Evolutionary conservation across 2,113 vertebrate species (phyloP).

Genomic region (Acanthochromis polyacanthus): DNA sequence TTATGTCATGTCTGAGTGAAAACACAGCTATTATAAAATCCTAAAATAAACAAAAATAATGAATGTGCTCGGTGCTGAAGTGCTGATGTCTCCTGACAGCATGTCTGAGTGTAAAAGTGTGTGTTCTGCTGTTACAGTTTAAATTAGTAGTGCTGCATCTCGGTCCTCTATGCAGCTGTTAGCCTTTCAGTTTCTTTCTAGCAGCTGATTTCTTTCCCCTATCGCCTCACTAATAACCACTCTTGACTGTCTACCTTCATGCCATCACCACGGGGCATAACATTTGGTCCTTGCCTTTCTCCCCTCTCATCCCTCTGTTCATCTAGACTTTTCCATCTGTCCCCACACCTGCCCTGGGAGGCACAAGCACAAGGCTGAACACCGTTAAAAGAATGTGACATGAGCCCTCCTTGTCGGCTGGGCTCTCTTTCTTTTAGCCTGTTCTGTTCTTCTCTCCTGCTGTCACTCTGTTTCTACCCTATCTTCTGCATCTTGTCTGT

Average conservation of each 20-base stretch:
- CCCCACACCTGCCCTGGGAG: conserved; percentile 48
- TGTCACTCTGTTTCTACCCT: conserved; percentile 3
- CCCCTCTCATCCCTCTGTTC: conserved; percentile 52
- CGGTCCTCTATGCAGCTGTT: conserved; percentile 22
- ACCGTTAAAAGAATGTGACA: conserved; percentile 34
- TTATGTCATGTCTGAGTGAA: conserved; percentile 51
- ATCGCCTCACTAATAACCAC: conserved; percentile 32
- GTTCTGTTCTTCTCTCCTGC: conserved; percentile 10
- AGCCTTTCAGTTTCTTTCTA: conserved; percentile 2
- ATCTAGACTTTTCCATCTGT: conserved; percentile 64
- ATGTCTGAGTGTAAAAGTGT: conserved; percentile 1
- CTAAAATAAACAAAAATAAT: conserved; percentile 39
- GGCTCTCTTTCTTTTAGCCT: conserved; percentile 30
- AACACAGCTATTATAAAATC: conserved; percentile 40
- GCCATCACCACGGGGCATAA: conserved; percentile 47
- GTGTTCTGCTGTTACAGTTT: conserved; percentile 13
- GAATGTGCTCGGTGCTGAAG: conserved; percentile 5
- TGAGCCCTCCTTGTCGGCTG: neutral
- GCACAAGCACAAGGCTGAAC: conserved; percentile 22
- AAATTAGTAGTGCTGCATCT: conserved; percentile 18
- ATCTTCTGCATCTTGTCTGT: conserved; percentile 4
- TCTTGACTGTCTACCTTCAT: conserved; percentile 51
- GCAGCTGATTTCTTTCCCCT: conserved; percentile 27
- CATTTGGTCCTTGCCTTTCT: conserved; percentile 62
- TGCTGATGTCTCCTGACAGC: neutral